A percentile compares a stretch with the other conserved stretches of the same genome.
These are phyloP conservation scores for Drosophila setosimentum DNA, from an alignment of 2,888 invertebrate species.

Conservation along the genomic window DNA sequence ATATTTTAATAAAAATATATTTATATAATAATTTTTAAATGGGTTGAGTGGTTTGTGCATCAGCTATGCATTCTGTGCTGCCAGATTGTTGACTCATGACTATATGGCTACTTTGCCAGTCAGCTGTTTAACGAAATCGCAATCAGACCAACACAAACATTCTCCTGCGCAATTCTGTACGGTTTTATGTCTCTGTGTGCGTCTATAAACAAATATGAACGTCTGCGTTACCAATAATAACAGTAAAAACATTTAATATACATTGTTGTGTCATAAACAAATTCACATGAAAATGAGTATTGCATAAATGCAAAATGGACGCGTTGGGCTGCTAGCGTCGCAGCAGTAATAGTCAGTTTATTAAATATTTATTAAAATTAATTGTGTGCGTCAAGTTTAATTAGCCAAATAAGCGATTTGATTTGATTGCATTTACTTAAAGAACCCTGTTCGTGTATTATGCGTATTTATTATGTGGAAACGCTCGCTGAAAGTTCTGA, in stretches of 20 bases:
- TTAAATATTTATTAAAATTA: constrained; percentile 51
- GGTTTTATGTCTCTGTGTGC: constrained; percentile 20
- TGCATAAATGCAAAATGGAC: constrained; percentile 3
- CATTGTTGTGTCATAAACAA: constrained; percentile 1
- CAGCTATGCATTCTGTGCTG: constrained; percentile 10
- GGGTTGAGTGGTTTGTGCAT: constrained; percentile 24
- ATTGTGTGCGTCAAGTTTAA: constrained; percentile 21
- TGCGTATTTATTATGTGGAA: constrained; percentile 80
- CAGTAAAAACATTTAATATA: background rate
- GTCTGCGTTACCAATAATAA: constrained; percentile 5
- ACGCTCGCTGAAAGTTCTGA: constrained; percentile 85
- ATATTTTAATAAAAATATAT: too few relatives aligned
- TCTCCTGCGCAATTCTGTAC: constrained; percentile 16
- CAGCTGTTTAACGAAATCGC: constrained; percentile 40
- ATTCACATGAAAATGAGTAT: background rate
- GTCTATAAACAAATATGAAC: constrained; percentile 22
- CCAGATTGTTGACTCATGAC: constrained; percentile 10
- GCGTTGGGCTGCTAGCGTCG: constrained; percentile 8
- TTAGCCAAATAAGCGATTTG: constrained; percentile 4
- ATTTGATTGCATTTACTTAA: constrained; percentile 11
- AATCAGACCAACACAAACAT: constrained; percentile 22
- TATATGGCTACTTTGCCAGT: constrained; percentile 26
- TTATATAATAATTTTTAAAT: background rate
- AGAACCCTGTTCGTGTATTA: constrained; percentile 6
- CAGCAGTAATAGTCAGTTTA: constrained; percentile 36